Percentiles rank a stretch among this genome's conserved stretches.
Evolutionary conservation across 2,113 vertebrate species (phyloP).

Genomic region (Chauna torquata): DNA sequence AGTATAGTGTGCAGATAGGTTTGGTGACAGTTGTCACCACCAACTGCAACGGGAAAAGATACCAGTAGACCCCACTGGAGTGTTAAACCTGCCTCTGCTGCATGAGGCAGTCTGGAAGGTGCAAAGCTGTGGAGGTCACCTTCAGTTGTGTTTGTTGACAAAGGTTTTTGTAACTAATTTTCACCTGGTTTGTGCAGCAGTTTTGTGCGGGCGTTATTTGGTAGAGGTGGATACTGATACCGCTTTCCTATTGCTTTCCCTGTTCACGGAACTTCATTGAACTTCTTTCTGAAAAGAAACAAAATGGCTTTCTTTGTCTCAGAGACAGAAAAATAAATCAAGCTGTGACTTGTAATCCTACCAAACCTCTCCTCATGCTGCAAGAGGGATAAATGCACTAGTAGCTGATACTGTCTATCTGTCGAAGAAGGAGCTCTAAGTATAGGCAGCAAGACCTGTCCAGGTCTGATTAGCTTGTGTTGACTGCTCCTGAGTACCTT

Average conservation of each 20-base stretch:
- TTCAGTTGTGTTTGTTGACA: background rate
- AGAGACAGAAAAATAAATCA: background rate
- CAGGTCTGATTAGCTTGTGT: background rate
- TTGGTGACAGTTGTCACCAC: background rate
- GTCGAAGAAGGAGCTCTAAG: background rate
- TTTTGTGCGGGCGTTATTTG: background rate
- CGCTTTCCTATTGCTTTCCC: background rate
- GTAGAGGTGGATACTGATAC: background rate
- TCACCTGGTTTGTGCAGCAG: background rate
- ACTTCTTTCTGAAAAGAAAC: background rate
- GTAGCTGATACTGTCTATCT: background rate
- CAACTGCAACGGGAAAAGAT: rapidly evolving
- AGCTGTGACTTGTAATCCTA: background rate
- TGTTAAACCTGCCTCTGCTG: background rate
- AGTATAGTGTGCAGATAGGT: background rate
- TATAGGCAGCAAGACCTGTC: background rate
- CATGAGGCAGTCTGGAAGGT: background rate
- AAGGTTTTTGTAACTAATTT: background rate
- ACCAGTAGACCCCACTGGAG: background rate
- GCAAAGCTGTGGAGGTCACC: background rate
- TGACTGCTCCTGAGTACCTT: background rate
- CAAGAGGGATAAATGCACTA: background rate
- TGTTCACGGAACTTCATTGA: background rate
- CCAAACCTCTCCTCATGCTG: background rate
- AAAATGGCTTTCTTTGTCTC: background rate